Conservation (phyloP, 2,113 vertebrate species). For the Loxodonta africana region DNA sequence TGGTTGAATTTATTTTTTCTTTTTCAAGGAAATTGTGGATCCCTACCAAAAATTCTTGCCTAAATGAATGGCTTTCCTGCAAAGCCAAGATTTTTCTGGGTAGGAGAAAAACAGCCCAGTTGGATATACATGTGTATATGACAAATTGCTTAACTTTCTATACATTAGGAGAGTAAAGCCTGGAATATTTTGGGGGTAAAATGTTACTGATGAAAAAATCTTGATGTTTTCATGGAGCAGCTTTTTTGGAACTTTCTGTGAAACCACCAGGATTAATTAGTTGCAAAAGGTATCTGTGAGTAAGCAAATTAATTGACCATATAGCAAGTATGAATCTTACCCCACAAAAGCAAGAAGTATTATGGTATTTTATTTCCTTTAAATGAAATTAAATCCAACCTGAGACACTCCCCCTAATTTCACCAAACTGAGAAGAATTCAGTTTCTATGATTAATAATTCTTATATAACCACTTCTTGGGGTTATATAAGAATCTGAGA, state of each 20-base stretch:
- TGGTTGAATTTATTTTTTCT: neutral
- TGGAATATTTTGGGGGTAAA: neutral
- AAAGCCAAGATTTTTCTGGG: neutral
- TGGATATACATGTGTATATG: neutral
- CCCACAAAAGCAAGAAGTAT: neutral
- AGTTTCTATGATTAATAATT: neutral
- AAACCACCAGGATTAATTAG: conserved; percentile 30
- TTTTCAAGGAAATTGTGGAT: conserved; percentile 11
- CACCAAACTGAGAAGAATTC: neutral
- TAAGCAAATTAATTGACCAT: neutral
- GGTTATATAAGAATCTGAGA: neutral
- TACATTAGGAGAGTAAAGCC: neutral
- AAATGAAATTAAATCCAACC: conserved; percentile 37
- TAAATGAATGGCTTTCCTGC: neutral
- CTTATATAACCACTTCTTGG: neutral
- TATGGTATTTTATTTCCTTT: conserved; percentile 44
- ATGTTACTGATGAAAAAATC: conserved; percentile 15
- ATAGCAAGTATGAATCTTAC: neutral
- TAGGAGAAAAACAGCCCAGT: neutral
- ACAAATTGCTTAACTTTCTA: conserved; percentile 25
- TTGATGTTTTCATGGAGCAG: neutral
- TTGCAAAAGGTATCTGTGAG: neutral
- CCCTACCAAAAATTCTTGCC: neutral
- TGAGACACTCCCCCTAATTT: neutral
- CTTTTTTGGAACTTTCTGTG: conserved; percentile 48